Percentiles rank a stretch among this genome's conserved stretches.
Conservation (phyloP, 2,888 invertebrate genomes). For the Amblyjoppa fuscipennis region DNA sequence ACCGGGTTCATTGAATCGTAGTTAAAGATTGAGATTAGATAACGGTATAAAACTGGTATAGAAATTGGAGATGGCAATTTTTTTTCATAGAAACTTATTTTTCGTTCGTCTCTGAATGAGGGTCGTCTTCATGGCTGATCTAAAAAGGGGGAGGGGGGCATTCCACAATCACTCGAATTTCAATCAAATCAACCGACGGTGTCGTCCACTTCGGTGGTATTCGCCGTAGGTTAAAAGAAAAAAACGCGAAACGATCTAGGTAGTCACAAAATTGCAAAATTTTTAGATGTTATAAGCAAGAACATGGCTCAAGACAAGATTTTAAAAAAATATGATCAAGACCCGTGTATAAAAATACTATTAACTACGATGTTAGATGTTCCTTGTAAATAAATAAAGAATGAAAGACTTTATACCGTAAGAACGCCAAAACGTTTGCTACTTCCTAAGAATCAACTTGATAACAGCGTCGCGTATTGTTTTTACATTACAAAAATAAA, state of each 20-base stretch:
- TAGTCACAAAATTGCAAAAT: conserved; percentile 67
- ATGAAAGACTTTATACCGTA: conserved; percentile 77
- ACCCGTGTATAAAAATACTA: conserved; percentile 77
- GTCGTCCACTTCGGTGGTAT: conserved; percentile 24
- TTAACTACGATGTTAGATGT: conserved; percentile 81
- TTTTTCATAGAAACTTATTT: neutral
- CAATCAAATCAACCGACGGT: conserved; percentile 62
- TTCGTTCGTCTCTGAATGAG: neutral
- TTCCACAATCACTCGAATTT: conserved; percentile 65
- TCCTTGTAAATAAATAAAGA: conserved; percentile 80
- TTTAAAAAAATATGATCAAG: conserved; percentile 71
- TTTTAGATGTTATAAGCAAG: conserved; percentile 71
- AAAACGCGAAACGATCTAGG: conserved; percentile 60
- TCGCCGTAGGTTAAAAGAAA: conserved; percentile 30
- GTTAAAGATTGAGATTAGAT: neutral
- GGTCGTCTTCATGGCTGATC: conserved; percentile 2
- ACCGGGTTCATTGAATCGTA: neutral
- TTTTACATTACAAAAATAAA: conserved; percentile 59
- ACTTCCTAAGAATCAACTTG: conserved; percentile 74
- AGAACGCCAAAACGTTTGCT: conserved; percentile 78
- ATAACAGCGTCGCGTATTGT: conserved; percentile 64
- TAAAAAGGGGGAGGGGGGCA: conserved; percentile 27
- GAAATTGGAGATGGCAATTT: neutral
- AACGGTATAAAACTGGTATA: neutral
- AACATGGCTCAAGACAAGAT: conserved; percentile 72